A percentile compares a stretch with the other conserved stretches of the same genome.
Evolutionary conservation across 2,797 vertebrate species (phyloP).

Genomic region (Spinus pinus): DNA sequence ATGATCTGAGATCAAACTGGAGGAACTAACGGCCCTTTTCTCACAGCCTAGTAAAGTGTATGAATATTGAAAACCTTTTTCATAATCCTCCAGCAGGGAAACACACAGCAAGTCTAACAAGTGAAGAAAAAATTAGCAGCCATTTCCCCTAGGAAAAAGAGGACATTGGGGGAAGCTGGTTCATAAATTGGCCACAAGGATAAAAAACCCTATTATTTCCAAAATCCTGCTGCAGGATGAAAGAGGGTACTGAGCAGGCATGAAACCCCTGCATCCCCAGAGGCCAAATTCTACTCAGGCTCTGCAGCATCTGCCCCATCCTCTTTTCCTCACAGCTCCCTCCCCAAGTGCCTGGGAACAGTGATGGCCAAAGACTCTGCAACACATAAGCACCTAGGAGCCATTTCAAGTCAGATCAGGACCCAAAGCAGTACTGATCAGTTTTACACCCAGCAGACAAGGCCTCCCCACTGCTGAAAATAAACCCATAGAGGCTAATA

Average conservation of each 20-base stretch:
- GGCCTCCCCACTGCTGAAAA: background rate
- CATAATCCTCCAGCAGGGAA: background rate
- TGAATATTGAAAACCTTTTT: slow-evolving; percentile 25
- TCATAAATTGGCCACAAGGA: background rate
- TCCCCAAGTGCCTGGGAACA: rapidly evolving
- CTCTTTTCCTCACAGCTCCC: background rate
- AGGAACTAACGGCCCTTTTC: background rate
- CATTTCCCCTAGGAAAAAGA: background rate
- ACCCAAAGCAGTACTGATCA: background rate
- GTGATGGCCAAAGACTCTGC: background rate
- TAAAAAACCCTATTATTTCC: background rate
- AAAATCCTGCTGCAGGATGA: background rate
- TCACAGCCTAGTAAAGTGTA: background rate
- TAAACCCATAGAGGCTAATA: background rate
- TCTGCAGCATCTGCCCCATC: background rate
- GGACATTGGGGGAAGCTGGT: background rate
- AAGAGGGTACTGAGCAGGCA: background rate
- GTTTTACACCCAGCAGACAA: background rate
- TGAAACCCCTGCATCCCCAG: background rate
- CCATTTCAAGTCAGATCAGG: background rate
- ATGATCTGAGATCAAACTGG: background rate
- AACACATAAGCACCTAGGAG: background rate
- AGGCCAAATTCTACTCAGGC: background rate
- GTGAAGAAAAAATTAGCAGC: background rate
- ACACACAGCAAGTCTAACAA: background rate